Evolutionary conservation across 2,888 invertebrate species (phyloP).

Genomic region (Dendrolimus pini): DNA sequence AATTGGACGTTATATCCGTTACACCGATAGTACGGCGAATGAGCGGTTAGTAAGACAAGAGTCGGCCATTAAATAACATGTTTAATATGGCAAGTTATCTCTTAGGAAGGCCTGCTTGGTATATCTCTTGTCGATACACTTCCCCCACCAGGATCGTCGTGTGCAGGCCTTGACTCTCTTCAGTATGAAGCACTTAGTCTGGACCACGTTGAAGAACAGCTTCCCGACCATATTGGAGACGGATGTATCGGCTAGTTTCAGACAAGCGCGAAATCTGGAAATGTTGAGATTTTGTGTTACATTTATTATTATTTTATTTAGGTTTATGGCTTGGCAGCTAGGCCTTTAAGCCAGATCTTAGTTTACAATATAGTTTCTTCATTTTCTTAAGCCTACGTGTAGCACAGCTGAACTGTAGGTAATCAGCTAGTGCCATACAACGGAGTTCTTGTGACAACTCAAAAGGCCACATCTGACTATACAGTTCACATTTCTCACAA

Average conservation of each 20-base stretch:
- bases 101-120: conserved; percentile 84
- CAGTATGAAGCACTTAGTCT: conserved; percentile 93
- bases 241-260: conserved; percentile 90
- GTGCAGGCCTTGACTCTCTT: conserved; percentile 86
- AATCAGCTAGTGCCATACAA: too few relatives aligned
- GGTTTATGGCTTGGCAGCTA: too few relatives aligned
- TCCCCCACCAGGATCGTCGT: conserved; percentile 88
- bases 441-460: too few relatives aligned
- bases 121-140: conserved; percentile 81
- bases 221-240: conserved; percentile 94
- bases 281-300: background rate
- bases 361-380: too few relatives aligned
- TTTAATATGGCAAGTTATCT: conserved; percentile 82
- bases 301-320: background rate
- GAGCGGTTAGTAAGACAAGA: too few relatives aligned
- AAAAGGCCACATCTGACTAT: too few relatives aligned
- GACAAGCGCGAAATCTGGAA: conserved; percentile 91
- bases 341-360: too few relatives aligned
- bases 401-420: too few relatives aligned
- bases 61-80: background rate
- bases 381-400: too few relatives aligned
- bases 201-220: conserved; percentile 96
- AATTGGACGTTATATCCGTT: too few relatives aligned
- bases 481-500: too few relatives aligned
- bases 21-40: too few relatives aligned